phyloP scores from a whole-genome alignment of 2,113 vertebrate species.

The Hylia prasina region DNA sequence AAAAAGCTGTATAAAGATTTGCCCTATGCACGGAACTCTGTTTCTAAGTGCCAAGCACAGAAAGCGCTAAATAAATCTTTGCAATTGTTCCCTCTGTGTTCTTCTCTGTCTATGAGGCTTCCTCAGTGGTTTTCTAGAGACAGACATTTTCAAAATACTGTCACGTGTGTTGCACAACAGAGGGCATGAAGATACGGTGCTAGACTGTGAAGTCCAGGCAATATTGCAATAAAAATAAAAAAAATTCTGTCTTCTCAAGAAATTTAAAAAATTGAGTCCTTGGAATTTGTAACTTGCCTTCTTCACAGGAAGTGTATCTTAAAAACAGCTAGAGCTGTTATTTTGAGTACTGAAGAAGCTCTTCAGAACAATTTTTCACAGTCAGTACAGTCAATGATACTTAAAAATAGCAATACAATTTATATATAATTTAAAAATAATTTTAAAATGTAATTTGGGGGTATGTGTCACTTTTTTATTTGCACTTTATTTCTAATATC shows the following conservation, averaged over 20 bases:
- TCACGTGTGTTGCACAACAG: not conserved
- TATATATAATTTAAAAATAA: not conserved
- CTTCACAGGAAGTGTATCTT: not conserved
- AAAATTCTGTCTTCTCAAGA: not conserved
- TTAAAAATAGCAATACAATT: not conserved
- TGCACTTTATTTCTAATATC: not conserved
- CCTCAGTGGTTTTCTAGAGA: not conserved
- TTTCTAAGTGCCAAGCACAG: slow-evolving; percentile 95
- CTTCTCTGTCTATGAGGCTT: slow-evolving; percentile 18
- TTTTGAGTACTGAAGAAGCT: not conserved
- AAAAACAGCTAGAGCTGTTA: not conserved
- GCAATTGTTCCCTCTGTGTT: slow-evolving; percentile 69
- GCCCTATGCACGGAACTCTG: slow-evolving; percentile 86
- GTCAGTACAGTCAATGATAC: not conserved
- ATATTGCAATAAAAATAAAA: not conserved
- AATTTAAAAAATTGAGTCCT: not conserved
- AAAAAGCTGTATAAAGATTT: slow-evolving; percentile 82
- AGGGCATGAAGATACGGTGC: not conserved
- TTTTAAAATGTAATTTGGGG: not conserved
- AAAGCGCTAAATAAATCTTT: slow-evolving; percentile 90
- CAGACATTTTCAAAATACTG: not conserved
- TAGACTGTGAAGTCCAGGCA: not conserved
- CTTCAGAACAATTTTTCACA: not conserved
- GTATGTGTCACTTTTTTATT: not conserved
- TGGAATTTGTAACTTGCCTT: not conserved